These are phyloP conservation scores for Peromyscus maniculatus DNA, from an alignment of 2,113 vertebrate species.

Conservation along the genomic window DNA sequence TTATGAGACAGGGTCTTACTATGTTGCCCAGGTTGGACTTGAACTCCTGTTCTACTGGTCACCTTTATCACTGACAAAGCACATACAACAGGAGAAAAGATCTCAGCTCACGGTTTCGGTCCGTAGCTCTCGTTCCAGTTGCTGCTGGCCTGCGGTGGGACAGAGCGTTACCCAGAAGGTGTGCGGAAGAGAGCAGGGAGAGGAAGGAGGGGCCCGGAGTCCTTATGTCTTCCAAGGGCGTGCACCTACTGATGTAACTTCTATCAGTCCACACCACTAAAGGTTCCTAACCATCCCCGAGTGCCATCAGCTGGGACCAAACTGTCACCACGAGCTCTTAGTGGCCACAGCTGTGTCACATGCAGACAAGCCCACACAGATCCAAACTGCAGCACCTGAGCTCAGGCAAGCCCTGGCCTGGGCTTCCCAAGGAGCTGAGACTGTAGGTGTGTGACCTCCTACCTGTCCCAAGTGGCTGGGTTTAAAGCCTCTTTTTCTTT, in stretches of 20 bases:
- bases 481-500: constrained; percentile 26
- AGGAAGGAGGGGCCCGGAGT: background rate
- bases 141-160: background rate
- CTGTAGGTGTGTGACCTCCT: background rate
- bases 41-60: background rate
- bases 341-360: background rate
- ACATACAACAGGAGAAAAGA: background rate
- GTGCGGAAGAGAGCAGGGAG: background rate
- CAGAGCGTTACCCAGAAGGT: background rate
- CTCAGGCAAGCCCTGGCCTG: background rate
- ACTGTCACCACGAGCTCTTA: background rate
- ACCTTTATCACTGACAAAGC: background rate
- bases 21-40: background rate
- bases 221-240: background rate
- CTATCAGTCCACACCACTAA: background rate
- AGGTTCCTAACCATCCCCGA: background rate
- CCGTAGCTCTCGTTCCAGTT: background rate
- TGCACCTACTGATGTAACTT: background rate
- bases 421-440: background rate
- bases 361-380: background rate
- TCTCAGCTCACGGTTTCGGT: background rate
- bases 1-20: background rate
- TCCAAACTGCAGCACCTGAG: background rate
- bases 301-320: background rate
- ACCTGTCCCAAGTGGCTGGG: background rate